phyloP scores from a whole-genome alignment of 2,113 vertebrate species.

The Cinclus cinclus region DNA sequence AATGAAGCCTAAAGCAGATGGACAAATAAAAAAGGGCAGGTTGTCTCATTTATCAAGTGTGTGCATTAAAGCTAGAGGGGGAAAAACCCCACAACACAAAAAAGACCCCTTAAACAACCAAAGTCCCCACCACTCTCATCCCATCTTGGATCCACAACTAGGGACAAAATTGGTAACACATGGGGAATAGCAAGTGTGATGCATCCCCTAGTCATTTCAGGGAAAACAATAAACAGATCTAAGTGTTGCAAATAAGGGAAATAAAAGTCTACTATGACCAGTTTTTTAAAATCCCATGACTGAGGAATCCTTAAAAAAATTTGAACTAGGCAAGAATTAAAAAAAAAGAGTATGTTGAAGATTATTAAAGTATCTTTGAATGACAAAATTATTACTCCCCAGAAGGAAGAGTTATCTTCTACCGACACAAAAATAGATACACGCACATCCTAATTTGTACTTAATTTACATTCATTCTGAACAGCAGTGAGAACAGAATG shows the following conservation, averaged over 20 bases:
- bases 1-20: not conserved
- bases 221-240: not conserved
- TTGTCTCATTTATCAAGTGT: not conserved
- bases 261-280: not conserved
- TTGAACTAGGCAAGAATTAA: not conserved
- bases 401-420: not conserved
- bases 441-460: not conserved
- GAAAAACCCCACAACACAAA: fast-evolving
- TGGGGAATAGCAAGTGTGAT: not conserved
- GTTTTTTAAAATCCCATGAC: not conserved
- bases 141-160: not conserved
- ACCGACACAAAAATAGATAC: not conserved
- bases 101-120: not conserved
- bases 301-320: not conserved
- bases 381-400: not conserved
- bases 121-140: not conserved
- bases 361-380: not conserved
- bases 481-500: constrained; percentile 14
- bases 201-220: not conserved
- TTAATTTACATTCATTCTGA: constrained; percentile 24
- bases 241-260: not conserved
- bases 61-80: not conserved
- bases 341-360: not conserved
- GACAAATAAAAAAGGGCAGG: not conserved
- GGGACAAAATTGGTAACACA: not conserved